These are phyloP conservation scores for Limnephilus marmoratus DNA, from an alignment of 2,888 invertebrate genomes.

Conservation along the genomic window DNA sequence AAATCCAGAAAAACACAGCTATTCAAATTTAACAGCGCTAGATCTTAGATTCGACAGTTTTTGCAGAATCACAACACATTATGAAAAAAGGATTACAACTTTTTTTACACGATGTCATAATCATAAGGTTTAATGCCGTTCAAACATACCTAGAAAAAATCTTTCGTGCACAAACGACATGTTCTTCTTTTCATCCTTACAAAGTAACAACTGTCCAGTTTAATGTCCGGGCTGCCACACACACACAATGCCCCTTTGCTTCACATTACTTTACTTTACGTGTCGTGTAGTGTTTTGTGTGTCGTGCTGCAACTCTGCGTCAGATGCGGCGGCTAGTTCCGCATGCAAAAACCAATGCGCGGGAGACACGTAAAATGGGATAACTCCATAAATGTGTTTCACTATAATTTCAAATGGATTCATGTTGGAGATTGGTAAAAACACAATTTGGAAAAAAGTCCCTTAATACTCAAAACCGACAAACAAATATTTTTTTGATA, in stretches of 20 bases:
- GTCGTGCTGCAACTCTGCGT: slow-evolving; percentile 33
- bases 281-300: background rate
- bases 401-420: too few relatives aligned
- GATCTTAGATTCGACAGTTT: too few relatives aligned
- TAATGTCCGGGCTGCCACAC: slow-evolving; percentile 52
- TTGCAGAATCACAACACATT: too few relatives aligned
- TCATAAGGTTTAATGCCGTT: background rate
- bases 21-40: too few relatives aligned
- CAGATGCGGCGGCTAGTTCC: slow-evolving; percentile 47
- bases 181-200: background rate
- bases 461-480: too few relatives aligned
- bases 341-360: slow-evolving; percentile 30
- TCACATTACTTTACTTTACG: background rate
- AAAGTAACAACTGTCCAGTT: slow-evolving; percentile 45
- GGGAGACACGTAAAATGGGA: background rate
- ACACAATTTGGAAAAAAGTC: too few relatives aligned
- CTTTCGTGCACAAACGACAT: background rate
- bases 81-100: too few relatives aligned
- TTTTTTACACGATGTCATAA: background rate
- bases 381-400: background rate
- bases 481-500: too few relatives aligned
- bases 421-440: too few relatives aligned
- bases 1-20: too few relatives aligned
- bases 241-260: slow-evolving; percentile 41
- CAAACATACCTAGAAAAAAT: background rate